phyloP scores from a whole-genome alignment of 2,888 invertebrate species.

The Pyralis farinalis region DNA sequence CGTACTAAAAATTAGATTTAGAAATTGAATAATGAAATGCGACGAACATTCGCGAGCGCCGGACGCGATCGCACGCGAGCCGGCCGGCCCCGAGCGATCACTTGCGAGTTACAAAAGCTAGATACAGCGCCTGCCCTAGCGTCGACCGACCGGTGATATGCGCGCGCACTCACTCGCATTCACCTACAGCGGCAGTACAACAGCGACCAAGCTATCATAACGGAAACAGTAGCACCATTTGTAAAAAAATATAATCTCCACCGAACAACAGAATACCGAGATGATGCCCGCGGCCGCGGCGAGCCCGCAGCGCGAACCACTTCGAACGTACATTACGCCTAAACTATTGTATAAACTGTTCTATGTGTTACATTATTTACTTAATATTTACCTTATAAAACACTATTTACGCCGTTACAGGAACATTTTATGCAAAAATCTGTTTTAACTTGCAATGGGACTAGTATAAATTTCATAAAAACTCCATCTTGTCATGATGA shows the following conservation, averaged over 20 bases:
- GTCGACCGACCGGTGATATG: constrained; percentile 42
- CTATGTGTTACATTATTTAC: constrained; percentile 54
- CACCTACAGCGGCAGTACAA: constrained; percentile 55
- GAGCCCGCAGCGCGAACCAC: constrained; percentile 39
- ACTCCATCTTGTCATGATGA: constrained; percentile 45
- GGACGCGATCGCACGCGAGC: constrained; percentile 1
- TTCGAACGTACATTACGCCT: constrained; percentile 26
- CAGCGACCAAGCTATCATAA: constrained; percentile 67
- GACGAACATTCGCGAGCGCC: constrained; percentile 15
- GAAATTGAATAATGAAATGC: constrained; percentile 49
- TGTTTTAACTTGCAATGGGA: constrained; percentile 76
- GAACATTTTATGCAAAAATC: constrained; percentile 74
- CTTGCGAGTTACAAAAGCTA: constrained; percentile 67
- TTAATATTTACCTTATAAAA: constrained; percentile 62
- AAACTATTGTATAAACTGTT: constrained; percentile 32
- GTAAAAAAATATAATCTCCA: constrained; percentile 70
- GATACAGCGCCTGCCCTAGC: constrained; percentile 43
- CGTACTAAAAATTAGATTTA: constrained; percentile 71
- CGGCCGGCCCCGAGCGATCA: constrained; percentile 16
- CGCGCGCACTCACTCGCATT: constrained; percentile 35
- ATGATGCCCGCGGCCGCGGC: constrained; percentile 17
- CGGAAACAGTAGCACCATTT: constrained; percentile 77
- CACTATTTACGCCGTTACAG: constrained; percentile 74
- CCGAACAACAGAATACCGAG: constrained; percentile 44
- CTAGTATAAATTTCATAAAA: constrained; percentile 66